Percentiles rank a stretch among this genome's conserved stretches.
phyloP scores from a whole-genome alignment of 2,797 vertebrate species.

The Chromis chromis region DNA sequence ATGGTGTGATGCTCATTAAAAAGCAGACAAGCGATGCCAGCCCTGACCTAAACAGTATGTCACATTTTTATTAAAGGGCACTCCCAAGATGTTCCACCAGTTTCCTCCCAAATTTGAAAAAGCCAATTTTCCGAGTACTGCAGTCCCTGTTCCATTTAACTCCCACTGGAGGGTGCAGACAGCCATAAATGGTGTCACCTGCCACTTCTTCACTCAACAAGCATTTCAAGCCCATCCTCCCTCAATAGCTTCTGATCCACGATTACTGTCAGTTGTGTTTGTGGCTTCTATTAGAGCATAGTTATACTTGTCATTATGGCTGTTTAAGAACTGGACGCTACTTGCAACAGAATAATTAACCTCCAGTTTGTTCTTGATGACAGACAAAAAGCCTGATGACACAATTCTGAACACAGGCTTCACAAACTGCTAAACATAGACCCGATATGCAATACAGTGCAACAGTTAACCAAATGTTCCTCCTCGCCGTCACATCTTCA shows the following conservation, averaged over 20 bases:
- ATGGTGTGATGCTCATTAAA: not conserved
- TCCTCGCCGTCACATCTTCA: constrained; percentile 38
- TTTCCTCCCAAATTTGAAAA: not conserved
- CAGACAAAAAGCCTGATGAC: not conserved
- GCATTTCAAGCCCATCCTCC: not conserved
- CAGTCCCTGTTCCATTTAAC: not conserved
- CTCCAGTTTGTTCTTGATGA: not conserved
- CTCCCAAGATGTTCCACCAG: not conserved
- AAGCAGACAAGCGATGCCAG: not conserved
- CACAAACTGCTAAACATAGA: not conserved
- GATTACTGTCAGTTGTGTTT: not conserved
- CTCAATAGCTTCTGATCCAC: not conserved
- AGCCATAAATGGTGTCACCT: not conserved
- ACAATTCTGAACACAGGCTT: not conserved
- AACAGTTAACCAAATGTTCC: constrained; percentile 30
- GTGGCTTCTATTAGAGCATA: not conserved
- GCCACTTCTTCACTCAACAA: not conserved
- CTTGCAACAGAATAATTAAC: not conserved
- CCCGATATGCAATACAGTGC: not conserved
- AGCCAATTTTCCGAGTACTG: not conserved
- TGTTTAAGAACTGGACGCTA: constrained; percentile 1
- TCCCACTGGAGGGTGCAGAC: not conserved
- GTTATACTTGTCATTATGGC: constrained; percentile 3
- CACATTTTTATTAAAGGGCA: constrained; percentile 10
- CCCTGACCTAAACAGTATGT: constrained; percentile 2